phyloP scores from a whole-genome alignment of 92 coral and sea anemone genomes.

The Porites lobata region DNA sequence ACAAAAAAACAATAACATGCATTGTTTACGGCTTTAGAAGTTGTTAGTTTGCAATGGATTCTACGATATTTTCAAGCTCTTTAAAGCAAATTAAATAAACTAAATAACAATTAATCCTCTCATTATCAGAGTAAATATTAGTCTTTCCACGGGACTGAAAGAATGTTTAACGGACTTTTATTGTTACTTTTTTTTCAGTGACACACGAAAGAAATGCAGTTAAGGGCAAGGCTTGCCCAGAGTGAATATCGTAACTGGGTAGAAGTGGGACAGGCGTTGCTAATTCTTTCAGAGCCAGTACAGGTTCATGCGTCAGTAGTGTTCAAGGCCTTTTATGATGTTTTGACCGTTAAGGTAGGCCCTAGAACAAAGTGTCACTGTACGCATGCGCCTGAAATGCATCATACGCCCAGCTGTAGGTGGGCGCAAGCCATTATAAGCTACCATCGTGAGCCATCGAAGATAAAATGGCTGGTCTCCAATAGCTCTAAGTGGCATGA shows the following conservation, averaged over 20 bases:
- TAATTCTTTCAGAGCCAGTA: slow-evolving; percentile 15
- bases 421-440: slow-evolving; percentile 38
- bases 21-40: no score
- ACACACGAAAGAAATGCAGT: neutral
- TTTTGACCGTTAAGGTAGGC: slow-evolving; percentile 9
- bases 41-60: no score
- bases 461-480: slow-evolving; percentile 17
- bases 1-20: no score
- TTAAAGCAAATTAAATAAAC: no score
- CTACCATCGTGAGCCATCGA: slow-evolving; percentile 22
- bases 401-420: slow-evolving; percentile 14
- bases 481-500: slow-evolving; percentile 29
- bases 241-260: slow-evolving; percentile 32
- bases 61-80: no score
- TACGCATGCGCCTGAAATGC: slow-evolving; percentile 7
- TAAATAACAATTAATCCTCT: no score
- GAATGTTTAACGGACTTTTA: neutral
- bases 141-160: neutral
- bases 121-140: no score
- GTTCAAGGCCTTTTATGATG: slow-evolving; percentile 5
- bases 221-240: neutral
- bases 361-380: slow-evolving; percentile 24
- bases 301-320: neutral
- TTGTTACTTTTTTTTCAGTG: neutral
- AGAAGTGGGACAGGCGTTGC: slow-evolving; percentile 34